A percentile compares a stretch with the other conserved stretches of the same genome.
Conservation (phyloP, 64 coral and sea anemone species). For the Pocillopora verrucosa region DNA sequence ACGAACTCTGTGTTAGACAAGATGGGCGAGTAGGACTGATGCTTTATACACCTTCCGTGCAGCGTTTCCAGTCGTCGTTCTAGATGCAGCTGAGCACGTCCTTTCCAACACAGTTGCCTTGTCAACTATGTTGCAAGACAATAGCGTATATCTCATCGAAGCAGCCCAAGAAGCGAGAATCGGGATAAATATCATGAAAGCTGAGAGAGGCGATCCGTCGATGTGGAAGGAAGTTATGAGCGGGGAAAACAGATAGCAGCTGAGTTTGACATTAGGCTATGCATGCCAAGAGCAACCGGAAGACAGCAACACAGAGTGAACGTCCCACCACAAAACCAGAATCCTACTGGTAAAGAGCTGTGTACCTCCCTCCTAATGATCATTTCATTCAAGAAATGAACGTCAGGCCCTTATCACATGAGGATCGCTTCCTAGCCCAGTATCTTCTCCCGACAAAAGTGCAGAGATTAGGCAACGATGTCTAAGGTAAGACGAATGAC, state of each 20-base stretch:
- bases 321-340: slow-evolving; percentile 13
- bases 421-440: slow-evolving; percentile 41
- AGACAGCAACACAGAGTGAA: slow-evolving; percentile 37
- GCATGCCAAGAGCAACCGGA: not conserved
- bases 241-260: slow-evolving; percentile 23
- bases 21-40: slow-evolving; percentile 80
- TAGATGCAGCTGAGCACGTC: too few species aligned
- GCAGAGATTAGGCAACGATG: not conserved
- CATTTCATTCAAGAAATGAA: slow-evolving; percentile 46
- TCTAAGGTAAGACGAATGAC: too few species aligned
- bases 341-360: too few species aligned
- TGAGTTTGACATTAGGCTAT: slow-evolving; percentile 33
- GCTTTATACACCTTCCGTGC: too few species aligned
- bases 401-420: slow-evolving; percentile 16
- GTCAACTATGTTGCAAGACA: too few species aligned
- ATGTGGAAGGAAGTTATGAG: slow-evolving; percentile 21
- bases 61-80: too few species aligned
- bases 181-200: too few species aligned
- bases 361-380: slow-evolving; percentile 30
- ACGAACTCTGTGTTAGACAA: too few species aligned
- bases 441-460: too few species aligned
- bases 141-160: too few species aligned
- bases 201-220: slow-evolving; percentile 12
- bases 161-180: too few species aligned
- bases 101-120: too few species aligned